A percentile compares a stretch with the other conserved stretches of the same genome.
phyloP scores from a whole-genome alignment of 1,140 invertebrate genomes.

The Spodoptera frugiperda region DNA sequence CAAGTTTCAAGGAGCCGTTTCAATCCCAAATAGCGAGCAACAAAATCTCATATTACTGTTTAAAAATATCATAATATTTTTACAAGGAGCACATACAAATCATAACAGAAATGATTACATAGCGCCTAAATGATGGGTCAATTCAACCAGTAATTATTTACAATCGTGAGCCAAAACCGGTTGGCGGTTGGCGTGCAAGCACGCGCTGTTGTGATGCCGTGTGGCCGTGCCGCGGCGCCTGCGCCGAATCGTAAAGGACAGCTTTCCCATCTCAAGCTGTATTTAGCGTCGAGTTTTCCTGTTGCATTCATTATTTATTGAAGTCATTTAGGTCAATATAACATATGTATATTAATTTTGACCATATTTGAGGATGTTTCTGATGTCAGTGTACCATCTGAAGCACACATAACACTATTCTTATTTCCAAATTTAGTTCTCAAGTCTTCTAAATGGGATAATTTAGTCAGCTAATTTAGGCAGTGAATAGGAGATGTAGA shows the following conservation, averaged over 20 bases:
- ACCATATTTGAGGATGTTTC: neutral
- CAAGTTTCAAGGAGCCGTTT: too few species aligned
- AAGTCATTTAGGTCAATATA: too few species aligned
- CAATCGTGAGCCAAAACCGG: slow-evolving; percentile 7
- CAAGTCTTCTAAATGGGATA: neutral
- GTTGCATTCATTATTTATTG: neutral
- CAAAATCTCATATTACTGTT: too few species aligned
- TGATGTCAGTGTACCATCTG: neutral
- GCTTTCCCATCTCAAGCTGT: slow-evolving; percentile 22
- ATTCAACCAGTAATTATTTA: too few species aligned
- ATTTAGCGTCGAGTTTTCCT: slow-evolving; percentile 24
- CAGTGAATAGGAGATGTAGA: slow-evolving; percentile 1
- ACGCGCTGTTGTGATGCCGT: too few species aligned
- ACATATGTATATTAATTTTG: neutral
- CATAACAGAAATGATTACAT: too few species aligned
- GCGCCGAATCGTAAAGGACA: slow-evolving; percentile 26
- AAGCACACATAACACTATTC: too few species aligned
- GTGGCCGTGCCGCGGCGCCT: neutral
- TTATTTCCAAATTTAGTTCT: neutral
- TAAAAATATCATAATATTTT: too few species aligned
- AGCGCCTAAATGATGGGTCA: too few species aligned
- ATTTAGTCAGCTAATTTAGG: neutral
- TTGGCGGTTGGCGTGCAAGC: neutral
- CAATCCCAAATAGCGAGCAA: too few species aligned
- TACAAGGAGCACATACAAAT: too few species aligned